Base-by-base conservation (phyloP, 2,888 invertebrate genomes). In the Mimas tiliae region DNA sequence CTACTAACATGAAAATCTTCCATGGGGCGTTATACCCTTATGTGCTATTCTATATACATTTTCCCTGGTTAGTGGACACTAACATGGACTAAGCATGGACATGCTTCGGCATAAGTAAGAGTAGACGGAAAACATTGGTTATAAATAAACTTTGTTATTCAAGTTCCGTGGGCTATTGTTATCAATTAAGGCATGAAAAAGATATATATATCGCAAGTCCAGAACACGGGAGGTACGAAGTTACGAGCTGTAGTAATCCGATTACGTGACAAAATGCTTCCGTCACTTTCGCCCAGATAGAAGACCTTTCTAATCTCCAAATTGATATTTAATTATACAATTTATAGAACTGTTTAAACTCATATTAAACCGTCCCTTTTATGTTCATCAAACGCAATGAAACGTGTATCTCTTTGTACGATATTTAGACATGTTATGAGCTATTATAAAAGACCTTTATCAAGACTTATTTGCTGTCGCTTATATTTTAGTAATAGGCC, bases 261-360 rank as follows among this genome's bases (percentile, higher is more conserved):
- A 85, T 87, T 87, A 86, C 78, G 78, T 76, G 80, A 82, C 82
- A 83, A 85, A 88, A 86, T 84, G 81, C 79, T 70, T 77, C 76
- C 73, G 79, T 77, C 82, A 74, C 72, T 75, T 69, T 72, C 67
- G 53, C 68, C 66, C 63, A 70, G 67, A 69, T 73, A 68, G 66
- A 76, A 74, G 77, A 83, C 82, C 78, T 83, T 78, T 74, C 72
- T 81, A 76, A 83, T 80, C 78, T 77, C 73, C 69, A 79, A 80
- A 81, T 84, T 84, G 83, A 84, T 79, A 80, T 83, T 78, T 79
- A 80, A 84, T 82, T 78, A 67, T 65, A 68, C 51, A 65, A 53
- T 70, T 72, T 65, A 67, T 63, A 68, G 68, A 65, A 75, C 65
- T 75, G 62, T 69, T 73, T 71, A 69, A 70, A 73, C 11, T 42